Evolutionary conservation across 2,888 invertebrate genomes (phyloP).

Genomic region (Mystacides longicornis): DNA sequence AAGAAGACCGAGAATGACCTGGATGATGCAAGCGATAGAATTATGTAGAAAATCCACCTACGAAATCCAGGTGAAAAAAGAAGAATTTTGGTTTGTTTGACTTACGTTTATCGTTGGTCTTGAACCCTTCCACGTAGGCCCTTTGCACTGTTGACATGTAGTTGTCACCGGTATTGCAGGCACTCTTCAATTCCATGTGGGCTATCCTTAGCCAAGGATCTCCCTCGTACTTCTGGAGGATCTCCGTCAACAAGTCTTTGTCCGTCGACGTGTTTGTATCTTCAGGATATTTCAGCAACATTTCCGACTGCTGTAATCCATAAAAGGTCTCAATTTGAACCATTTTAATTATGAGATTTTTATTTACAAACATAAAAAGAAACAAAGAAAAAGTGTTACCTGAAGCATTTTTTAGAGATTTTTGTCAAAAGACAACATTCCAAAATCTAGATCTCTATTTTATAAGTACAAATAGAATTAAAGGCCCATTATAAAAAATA

Average conservation of each 20-base stretch:
- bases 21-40: not conserved
- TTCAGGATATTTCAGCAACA: not conserved
- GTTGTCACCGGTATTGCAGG: conserved; percentile 21
- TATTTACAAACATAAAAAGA: not conserved
- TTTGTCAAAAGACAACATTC: too few species aligned
- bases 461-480: too few species aligned
- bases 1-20: not conserved
- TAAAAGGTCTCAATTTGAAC: too few species aligned
- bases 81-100: not conserved
- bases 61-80: not conserved
- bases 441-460: too few species aligned
- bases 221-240: conserved; percentile 14
- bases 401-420: too few species aligned
- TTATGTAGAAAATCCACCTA: not conserved
- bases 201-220: conserved; percentile 16
- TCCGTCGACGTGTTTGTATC: not conserved
- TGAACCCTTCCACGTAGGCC: conserved; percentile 12
- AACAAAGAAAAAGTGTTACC: too few species aligned
- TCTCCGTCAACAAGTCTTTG: conserved; percentile 10
- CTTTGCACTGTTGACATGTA: conserved; percentile 22
- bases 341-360: not conserved
- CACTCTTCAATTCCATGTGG: conserved; percentile 10
- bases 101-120: conserved; percentile 18
- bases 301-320: conserved; percentile 4
- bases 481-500: too few species aligned